A percentile compares a stretch with the other conserved stretches of the same genome.
phyloP scores from a whole-genome alignment of 2,113 vertebrate species.

The Taurulus bubalis region DNA sequence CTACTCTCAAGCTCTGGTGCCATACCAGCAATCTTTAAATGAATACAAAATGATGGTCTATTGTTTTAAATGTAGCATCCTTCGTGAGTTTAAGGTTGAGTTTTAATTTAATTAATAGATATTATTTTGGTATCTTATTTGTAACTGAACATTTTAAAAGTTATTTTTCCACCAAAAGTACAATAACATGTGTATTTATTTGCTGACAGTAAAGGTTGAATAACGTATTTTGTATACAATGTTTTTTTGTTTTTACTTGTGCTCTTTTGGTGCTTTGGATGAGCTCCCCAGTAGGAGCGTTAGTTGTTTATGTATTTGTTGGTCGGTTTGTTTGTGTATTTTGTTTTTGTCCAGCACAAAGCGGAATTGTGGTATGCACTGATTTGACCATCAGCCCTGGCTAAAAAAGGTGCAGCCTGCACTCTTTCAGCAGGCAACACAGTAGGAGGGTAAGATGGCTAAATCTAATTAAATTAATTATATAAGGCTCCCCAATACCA shows the following conservation, averaged over 20 bases:
- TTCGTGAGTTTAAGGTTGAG: not conserved
- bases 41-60: not conserved
- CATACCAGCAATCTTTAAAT: not conserved
- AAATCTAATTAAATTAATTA: not conserved
- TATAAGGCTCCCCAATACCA: not conserved
- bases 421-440: slow-evolving; percentile 11
- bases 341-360: not conserved
- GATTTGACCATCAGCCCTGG: not conserved
- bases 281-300: not conserved
- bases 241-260: not conserved
- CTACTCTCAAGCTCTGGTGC: not conserved
- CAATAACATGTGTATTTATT: not conserved
- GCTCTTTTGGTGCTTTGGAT: not conserved
- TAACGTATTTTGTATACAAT: not conserved
- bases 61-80: not conserved
- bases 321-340: slow-evolving; percentile 12
- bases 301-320: not conserved
- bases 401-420: not conserved
- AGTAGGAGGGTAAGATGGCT: not conserved
- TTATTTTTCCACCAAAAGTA: not conserved
- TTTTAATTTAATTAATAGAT: not conserved
- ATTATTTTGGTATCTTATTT: not conserved
- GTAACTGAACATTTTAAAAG: not conserved
- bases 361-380: slow-evolving; percentile 5
- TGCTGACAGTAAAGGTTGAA: not conserved